Conservation (phyloP, 2,888 invertebrate species). For the Choreutis nemorana region DNA sequence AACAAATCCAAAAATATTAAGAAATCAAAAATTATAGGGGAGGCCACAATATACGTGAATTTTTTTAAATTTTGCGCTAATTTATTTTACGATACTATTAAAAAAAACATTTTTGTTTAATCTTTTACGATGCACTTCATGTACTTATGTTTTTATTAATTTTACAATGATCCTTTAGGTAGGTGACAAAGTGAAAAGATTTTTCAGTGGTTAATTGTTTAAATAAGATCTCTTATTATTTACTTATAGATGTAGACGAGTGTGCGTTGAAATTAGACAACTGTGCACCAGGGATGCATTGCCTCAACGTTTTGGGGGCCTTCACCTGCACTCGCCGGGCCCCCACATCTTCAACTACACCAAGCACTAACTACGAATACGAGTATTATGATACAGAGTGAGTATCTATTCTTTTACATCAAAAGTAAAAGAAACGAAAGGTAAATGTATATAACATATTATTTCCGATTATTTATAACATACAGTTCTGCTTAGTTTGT, state of each 20-base stretch:
- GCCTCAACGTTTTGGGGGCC: conserved; percentile 90
- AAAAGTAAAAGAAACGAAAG: too few species aligned
- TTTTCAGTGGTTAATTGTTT: too few species aligned
- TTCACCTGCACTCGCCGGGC: conserved; percentile 75
- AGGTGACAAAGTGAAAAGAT: too few species aligned
- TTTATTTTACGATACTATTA: neutral
- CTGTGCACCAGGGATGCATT: conserved; percentile 65
- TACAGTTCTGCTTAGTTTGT: too few species aligned
- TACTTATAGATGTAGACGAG: conserved; percentile 71
- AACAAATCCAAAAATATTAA: too few species aligned
- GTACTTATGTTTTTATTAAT: neutral
- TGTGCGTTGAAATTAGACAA: conserved; percentile 63
- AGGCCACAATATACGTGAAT: too few species aligned
- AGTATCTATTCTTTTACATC: too few species aligned
- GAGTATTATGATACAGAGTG: conserved; percentile 46
- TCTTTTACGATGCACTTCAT: too few species aligned
- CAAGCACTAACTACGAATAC: conserved; percentile 30
- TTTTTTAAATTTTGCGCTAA: too few species aligned
- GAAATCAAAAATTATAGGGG: too few species aligned
- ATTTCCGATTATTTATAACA: too few species aligned
- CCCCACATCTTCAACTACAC: conserved; percentile 18
- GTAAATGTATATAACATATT: too few species aligned
- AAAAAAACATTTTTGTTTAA: neutral
- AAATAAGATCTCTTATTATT: neutral
- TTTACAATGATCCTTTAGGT: neutral